Base-by-base conservation (phyloP, 2,888 invertebrate species). In the Iselma pallidipennis region DNA sequence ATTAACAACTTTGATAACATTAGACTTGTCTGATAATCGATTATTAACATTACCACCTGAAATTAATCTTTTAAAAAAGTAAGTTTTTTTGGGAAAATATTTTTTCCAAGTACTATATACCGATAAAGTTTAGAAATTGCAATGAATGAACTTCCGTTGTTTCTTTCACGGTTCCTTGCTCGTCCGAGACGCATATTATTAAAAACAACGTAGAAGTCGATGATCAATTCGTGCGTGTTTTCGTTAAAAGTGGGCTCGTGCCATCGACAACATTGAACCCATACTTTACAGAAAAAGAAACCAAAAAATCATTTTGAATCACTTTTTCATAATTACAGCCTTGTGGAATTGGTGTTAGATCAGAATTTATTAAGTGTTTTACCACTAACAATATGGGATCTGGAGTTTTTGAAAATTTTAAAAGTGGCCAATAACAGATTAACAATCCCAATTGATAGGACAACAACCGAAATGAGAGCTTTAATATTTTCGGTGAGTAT, bases 311-410 rank as follows among this genome's bases (percentile, higher is more conserved):
- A 48, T 65, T 66, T 58, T 59, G 54, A 71, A 71, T 73, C 74
- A 74, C 76, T 75, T 71, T 70, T 76, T 75, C 76, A 54, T 70
- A 45, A 69, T 85, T 85, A 45, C 83, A 91, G 91, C 78, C 82
- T 91, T 77, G 87, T 88, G 77, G 90, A 91, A 80, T 81, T 92
- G 65, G 85, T 88, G 69, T 82, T 90, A 71, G 90, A 89, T 82
- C 87, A 89, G 80, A 91, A 91, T 86, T 87, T 87, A 76, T 82
- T 91, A 69, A 85, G 84, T 72, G 85, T 87, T 51, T 75, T 91
- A 71, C 87, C 87, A 29, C 83, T 85, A 66, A 83, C 85, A 69
- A 81, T 88, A 73, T 84, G 87, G 69, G 83, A 84, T 65, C 82
- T 91, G 69, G 85, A 84, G 63, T 84, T 85, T 64, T 82, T 91